Evolutionary conservation across 2,113 vertebrate species (phyloP).

Genomic region (Edolisoma coerulescens): DNA sequence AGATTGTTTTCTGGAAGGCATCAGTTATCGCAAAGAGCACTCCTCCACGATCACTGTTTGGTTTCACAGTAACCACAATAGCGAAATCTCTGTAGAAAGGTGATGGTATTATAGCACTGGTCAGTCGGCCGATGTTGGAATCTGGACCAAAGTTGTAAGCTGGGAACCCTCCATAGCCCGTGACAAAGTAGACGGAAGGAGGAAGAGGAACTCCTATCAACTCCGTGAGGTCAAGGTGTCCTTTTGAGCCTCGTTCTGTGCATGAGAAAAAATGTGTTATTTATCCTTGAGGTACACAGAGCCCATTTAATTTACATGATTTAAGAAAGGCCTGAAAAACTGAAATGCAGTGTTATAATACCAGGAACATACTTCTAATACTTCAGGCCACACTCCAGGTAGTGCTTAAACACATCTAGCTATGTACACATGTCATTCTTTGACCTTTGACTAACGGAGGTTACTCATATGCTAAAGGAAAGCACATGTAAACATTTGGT

Average conservation of each 20-base stretch:
- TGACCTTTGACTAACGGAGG: background rate
- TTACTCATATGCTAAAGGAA: background rate
- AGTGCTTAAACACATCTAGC: background rate
- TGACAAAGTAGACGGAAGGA: conserved; percentile 90
- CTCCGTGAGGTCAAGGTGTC: conserved; percentile 86
- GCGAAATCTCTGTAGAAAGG: conserved; percentile 88
- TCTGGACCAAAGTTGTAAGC: conserved; percentile 89
- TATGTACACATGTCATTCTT: fast-evolving
- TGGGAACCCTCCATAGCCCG: conserved; percentile 89
- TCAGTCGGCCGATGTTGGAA: conserved; percentile 88
- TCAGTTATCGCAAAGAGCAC: conserved; percentile 91
- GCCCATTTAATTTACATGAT: background rate
- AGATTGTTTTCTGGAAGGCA: conserved; percentile 86
- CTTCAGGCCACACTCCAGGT: background rate
- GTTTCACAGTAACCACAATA: conserved; percentile 80
- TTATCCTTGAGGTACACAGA: background rate
- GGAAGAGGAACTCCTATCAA: conserved; percentile 95
- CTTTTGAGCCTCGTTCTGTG: conserved; percentile 74
- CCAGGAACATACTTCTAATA: background rate
- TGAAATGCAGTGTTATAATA: background rate
- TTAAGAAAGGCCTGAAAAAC: background rate
- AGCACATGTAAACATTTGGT: background rate
- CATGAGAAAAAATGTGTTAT: background rate
- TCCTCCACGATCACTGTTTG: conserved; percentile 78
- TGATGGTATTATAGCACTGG: conserved; percentile 81